Evolutionary conservation across 2,888 invertebrate genomes (phyloP), one percentile per base, ranked within the genome.

Genomic region (Pandemis heparana): DNA sequence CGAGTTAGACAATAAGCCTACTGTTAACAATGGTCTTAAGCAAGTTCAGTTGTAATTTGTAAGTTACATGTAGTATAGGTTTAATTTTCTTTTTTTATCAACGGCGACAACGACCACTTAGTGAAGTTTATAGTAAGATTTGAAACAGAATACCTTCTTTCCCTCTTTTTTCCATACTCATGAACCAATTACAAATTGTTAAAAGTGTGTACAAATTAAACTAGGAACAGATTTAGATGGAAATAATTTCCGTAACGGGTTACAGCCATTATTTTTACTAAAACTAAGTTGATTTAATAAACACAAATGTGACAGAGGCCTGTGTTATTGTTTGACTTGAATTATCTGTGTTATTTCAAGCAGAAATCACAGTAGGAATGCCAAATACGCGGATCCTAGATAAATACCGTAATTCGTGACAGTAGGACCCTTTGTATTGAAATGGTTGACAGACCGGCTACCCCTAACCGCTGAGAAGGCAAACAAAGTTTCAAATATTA

Each of bases 331-430:
- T 59, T 65, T 23, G 18, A 65, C 23, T 62, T 6, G 10, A 71
- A 43, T 66, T 71, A 66, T 56, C 72, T 46, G 12, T 72, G 32
- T 72, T 68, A 53, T 72, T 72, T 53, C 67, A 72, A 46, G 62
- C 53, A 53, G 41, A 62, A 62, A 43, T 56, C 53, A 62, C 9
- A n/a, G 16, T 7, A 64, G 46, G 62, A 32, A 43, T 62, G 62
- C 56, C 56, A 68, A 72, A 68, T 67, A 72, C 56, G 56, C 38
- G 39, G 41, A 7, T 41, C 72, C 72, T 67, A 62, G 53, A 67
- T 67, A 67, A 72, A 72, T 67, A 72, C 43, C 38, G 53, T 56
- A 56, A 72, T 63, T 62, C 41, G 63, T n/a, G 23, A 46, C 23
- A 53, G 41, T 46, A n/a, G 46, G n/a, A 72, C 51, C 43, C 38